Evolutionary conservation across 2,888 invertebrate species (phyloP), one percentile per base, ranked within the genome.

Genomic region (Gibbula magus): DNA sequence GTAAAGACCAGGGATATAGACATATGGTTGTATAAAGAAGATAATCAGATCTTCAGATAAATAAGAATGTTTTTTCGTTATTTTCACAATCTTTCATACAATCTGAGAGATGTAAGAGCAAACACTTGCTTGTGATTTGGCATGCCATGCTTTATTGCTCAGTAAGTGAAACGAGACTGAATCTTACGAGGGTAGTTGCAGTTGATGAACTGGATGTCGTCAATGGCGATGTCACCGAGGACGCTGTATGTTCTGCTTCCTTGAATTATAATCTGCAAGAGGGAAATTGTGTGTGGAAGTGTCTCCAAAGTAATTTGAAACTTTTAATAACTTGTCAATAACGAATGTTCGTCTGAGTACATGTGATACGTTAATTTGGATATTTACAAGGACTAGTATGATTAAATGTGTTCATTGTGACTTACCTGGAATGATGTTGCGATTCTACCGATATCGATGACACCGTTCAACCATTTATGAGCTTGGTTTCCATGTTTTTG

Each of bases 161-260:
- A n/a, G 32, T 20, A 13, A 22, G n/a, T 32, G 13, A 56, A 2
- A 70, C 1, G 16, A 16, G 35, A 22, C 13, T 35, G 8, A 35
- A 16, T 82, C 83, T 82, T 82, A 88, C 88, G 82, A 82, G 91
- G 89, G 80, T 86, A 89, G 82, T 88, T 88, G 81, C 91, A 91
- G 84, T 90, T 89, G 76, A 87, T 84, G n/a, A 90, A 86, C 51
- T 86, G 85, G 3, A 90, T 75, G 78, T 91, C 90, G 81, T 91
- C 91, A n/a, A 91, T 83, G 10, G 91, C 91, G 32, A 91, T 86
- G 80, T 90, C 88, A 20, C 88, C 89, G 3, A 66, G 75, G 0
- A 84, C 85, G 66, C 81, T 86, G 84, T 85, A 89, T 10, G 85
- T 84, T 18, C 89, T 76, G 7, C 80, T 82, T 5, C 86, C 89